Base-by-base conservation (phyloP, 2,888 invertebrate genomes). In the Autographa pulchrina region DNA sequence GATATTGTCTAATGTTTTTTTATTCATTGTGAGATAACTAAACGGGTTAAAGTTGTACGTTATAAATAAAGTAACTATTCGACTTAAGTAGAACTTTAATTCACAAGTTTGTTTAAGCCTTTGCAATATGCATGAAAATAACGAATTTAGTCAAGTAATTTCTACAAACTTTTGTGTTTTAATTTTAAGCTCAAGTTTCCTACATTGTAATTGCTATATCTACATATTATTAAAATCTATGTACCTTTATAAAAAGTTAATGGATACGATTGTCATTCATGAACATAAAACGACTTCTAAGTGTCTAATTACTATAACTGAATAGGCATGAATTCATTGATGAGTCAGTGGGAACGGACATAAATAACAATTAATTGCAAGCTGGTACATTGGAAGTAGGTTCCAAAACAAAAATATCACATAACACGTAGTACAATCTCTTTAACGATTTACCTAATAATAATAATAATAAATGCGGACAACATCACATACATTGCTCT, bases 251-350 rank as follows among this genome's bases (percentile, higher is more conserved):
- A 60, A 5, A 38, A 0, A 54, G 2, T 18, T 43, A n/a, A n/a
- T 65, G 58, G 20, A 63, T 67, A 52, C n/a, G 54, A 62, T 81
- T 68, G 64, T 71, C 69, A 79, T 70, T 79, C 59, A 76, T 62
- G 9, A 68, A 70, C 18, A 69, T 73, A 68, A 76, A 62, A 58
- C 31, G 65, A 75, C 43, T 31, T 65, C 4, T 16, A 31, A n/a
- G 68, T 69, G 14, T 65, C 41, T 16, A 56, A 41, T 81, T 63
- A 16, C 48, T 64, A 8, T 38, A 61, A n/a, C 25, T 56, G 54
- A 56, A 16, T 68, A 62, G 20, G 48, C 65, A 25, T n/a, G 18
- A 60, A 25, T 54, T 69, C 56, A 32, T 66, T 74, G 69, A 68
- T 66, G 74, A 74, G 52, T 66, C 75, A 66, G 64, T 70, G 79